Evolutionary conservation across 2,113 vertebrate species (phyloP).

Genomic region (Neolamprologus longior): DNA sequence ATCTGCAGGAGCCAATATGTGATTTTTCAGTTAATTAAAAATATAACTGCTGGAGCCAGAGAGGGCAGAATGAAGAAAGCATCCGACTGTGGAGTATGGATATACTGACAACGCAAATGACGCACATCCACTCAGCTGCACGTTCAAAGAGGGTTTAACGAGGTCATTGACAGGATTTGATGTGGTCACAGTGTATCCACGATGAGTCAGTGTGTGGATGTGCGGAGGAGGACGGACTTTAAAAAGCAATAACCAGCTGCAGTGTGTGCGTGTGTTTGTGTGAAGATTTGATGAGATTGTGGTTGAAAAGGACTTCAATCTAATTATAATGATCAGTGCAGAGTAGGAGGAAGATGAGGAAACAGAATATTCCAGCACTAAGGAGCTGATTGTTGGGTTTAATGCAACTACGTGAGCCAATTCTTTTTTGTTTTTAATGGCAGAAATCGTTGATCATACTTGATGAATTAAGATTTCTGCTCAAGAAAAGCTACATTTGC

Average conservation of each 20-base stretch:
- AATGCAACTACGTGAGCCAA: background rate
- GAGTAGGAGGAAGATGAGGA: background rate
- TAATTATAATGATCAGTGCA: background rate
- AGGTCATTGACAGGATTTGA: background rate
- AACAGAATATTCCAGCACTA: background rate
- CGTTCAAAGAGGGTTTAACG: background rate
- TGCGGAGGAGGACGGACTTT: background rate
- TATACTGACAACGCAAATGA: background rate
- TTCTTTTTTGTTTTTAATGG: background rate
- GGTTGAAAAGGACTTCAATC: background rate
- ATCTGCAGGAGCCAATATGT: background rate
- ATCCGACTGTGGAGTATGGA: background rate
- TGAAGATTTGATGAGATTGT: background rate
- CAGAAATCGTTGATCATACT: background rate
- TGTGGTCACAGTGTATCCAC: background rate
- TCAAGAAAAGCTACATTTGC: background rate
- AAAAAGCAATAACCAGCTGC: background rate
- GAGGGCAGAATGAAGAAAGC: background rate
- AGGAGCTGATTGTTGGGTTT: background rate
- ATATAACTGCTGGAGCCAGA: background rate
- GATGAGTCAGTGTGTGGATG: background rate
- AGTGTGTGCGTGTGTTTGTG: background rate
- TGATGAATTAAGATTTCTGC: background rate
- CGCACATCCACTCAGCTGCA: background rate
- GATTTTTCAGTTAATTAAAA: slow-evolving; percentile 14